Percentiles rank a stretch among this genome's conserved stretches.
phyloP scores from a whole-genome alignment of 2,113 vertebrate genomes.

The Chrysochloris asiatica region DNA sequence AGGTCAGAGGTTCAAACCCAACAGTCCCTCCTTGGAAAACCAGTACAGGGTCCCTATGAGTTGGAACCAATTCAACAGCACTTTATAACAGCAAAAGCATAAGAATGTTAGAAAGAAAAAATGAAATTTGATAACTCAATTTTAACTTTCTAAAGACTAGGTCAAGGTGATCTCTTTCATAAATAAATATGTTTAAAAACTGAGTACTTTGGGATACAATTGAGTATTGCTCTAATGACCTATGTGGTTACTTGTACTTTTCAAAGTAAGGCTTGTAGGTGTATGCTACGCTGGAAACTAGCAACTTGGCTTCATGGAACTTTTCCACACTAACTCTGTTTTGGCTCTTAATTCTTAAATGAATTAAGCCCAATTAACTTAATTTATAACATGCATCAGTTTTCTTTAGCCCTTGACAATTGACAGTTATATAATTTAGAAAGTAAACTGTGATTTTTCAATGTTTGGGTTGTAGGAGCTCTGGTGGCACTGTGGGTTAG shows the following conservation, averaged over 20 bases:
- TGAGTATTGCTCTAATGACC: not conserved
- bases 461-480: not conserved
- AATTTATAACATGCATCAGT: not conserved
- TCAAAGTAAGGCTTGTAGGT: not conserved
- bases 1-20: too few species aligned
- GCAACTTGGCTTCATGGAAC: not conserved
- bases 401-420: conserved; percentile 13
- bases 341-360: conserved; percentile 42
- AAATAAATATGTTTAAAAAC: not conserved
- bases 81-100: too few species aligned
- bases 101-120: not conserved
- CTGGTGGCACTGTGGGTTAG: too few species aligned
- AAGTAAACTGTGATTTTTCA: not conserved
- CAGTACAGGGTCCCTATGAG: too few species aligned
- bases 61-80: too few species aligned
- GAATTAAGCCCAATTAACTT: not conserved
- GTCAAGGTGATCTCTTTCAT: not conserved
- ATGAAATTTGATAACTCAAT: not conserved
- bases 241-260: not conserved
- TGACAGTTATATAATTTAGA: not conserved
- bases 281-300: not conserved
- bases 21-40: too few species aligned
- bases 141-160: conserved; percentile 4
- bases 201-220: not conserved
- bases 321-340: not conserved